Percentiles rank a stretch among this genome's conserved stretches.
phyloP scores from a whole-genome alignment of 2,888 invertebrate species.

The Boloria euphrosyne region DNA sequence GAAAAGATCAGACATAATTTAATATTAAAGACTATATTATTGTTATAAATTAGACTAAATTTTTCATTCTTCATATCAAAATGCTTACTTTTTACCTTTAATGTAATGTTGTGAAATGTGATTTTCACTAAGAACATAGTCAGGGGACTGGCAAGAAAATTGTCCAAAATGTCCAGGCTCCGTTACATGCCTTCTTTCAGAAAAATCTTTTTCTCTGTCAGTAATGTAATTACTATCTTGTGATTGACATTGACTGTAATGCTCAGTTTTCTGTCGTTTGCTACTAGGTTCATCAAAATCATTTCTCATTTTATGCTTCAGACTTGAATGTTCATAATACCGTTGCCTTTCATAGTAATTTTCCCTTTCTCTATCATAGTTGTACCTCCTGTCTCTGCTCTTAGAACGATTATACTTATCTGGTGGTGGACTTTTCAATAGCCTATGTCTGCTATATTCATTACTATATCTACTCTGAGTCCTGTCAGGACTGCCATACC shows the following conservation, averaged over 20 bases:
- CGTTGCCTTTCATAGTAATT: constrained; percentile 41
- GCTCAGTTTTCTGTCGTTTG: constrained; percentile 55
- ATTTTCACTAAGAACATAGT: constrained; percentile 48
- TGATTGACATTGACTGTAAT: constrained; percentile 32
- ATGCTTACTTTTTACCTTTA: constrained; percentile 52
- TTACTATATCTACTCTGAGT: constrained; percentile 31
- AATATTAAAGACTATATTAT: constrained; percentile 1
- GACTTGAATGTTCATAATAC: constrained; percentile 43
- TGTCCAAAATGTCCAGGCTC: constrained; percentile 38
- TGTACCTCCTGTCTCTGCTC: constrained; percentile 46
- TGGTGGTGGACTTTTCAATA: constrained; percentile 52
- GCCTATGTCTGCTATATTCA: constrained; percentile 45
- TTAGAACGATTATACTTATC: constrained; percentile 48
- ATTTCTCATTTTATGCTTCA: constrained; percentile 52
- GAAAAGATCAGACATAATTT: constrained; percentile 39
- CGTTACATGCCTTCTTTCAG: constrained; percentile 13
- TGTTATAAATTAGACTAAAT: not conserved
- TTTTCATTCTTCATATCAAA: constrained; percentile 2
- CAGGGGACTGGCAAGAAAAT: constrained; percentile 66
- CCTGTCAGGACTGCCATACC: constrained; percentile 51
- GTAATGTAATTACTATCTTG: constrained; percentile 36
- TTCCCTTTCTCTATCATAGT: constrained; percentile 46
- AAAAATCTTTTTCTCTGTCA: constrained; percentile 35
- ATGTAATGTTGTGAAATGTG: constrained; percentile 44
- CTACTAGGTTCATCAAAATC: constrained; percentile 54